Evolutionary conservation across 2,888 invertebrate species (phyloP).

Genomic region (Hirtodrosophila histrioides): DNA sequence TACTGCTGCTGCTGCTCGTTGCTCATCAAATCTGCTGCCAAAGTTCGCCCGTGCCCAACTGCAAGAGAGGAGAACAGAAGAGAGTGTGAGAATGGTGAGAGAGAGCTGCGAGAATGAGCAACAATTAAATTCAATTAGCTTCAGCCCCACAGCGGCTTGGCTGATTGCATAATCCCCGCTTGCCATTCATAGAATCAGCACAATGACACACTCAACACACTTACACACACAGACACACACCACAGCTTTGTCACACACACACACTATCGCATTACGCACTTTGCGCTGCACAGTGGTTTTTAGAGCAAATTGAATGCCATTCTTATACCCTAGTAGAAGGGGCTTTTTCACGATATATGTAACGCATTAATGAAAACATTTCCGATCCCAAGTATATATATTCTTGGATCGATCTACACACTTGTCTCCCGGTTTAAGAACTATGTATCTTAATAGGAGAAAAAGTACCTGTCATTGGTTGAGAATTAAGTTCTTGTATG

Average conservation of each 20-base stretch:
- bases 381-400: too few species aligned
- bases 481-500: too few species aligned
- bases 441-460: too few species aligned
- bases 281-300: constrained; percentile 35
- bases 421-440: too few species aligned
- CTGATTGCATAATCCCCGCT: constrained; percentile 44
- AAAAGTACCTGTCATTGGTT: too few species aligned
- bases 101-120: constrained; percentile 4
- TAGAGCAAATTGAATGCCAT: too few species aligned
- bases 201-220: constrained; percentile 43
- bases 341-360: too few species aligned
- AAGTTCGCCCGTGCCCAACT: constrained; percentile 72
- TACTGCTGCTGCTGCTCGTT: constrained; percentile 61
- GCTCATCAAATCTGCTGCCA: constrained; percentile 54
- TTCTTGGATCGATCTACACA: too few species aligned
- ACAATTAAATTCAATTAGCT: constrained; percentile 59
- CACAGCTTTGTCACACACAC: constrained; percentile 19
- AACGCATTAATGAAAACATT: too few species aligned
- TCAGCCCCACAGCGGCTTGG: constrained; percentile 15
- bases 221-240: constrained; percentile 4
- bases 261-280: constrained; percentile 29
- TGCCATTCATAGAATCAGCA: constrained; percentile 46
- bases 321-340: too few species aligned
- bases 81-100: constrained; percentile 1
- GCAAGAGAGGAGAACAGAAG: constrained; percentile 14